Evolutionary conservation across 2,797 vertebrate species (phyloP).

Genomic region (Rhadinocentrus ornatus): DNA sequence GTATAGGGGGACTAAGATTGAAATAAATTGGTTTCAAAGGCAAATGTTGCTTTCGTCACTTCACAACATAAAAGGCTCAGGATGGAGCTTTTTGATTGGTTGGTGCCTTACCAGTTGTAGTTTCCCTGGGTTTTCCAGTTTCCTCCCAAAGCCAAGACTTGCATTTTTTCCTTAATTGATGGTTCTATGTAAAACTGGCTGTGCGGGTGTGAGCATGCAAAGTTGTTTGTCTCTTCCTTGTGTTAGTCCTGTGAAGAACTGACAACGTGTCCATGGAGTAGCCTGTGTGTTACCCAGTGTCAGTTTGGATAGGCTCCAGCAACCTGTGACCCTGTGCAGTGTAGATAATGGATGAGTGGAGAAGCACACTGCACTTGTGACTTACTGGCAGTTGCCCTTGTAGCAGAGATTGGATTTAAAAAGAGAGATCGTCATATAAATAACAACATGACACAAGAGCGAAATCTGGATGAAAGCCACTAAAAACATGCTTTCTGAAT

Average conservation of each 20-base stretch:
- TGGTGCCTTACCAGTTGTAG: not conserved
- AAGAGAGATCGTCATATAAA: not conserved
- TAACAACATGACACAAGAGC: not conserved
- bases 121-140: not conserved
- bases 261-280: not conserved
- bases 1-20: not conserved
- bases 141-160: not conserved
- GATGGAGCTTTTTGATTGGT: not conserved
- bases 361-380: not conserved
- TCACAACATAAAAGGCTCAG: not conserved
- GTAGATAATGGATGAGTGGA: slow-evolving; percentile 8
- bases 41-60: not conserved
- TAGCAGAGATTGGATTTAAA: not conserved
- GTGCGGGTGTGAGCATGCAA: not conserved
- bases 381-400: not conserved
- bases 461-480: not conserved
- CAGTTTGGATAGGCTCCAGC: not conserved
- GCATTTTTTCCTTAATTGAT: not conserved
- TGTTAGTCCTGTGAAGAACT: not conserved
- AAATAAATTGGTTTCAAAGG: not conserved
- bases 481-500: not conserved
- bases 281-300: not conserved
- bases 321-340: not conserved
- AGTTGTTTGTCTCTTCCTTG: not conserved
- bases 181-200: not conserved